Percentiles rank a stretch among this genome's conserved stretches.
phyloP scores from a whole-genome alignment of 1,140 invertebrate species.

The Drosophila melanogaster region DNA sequence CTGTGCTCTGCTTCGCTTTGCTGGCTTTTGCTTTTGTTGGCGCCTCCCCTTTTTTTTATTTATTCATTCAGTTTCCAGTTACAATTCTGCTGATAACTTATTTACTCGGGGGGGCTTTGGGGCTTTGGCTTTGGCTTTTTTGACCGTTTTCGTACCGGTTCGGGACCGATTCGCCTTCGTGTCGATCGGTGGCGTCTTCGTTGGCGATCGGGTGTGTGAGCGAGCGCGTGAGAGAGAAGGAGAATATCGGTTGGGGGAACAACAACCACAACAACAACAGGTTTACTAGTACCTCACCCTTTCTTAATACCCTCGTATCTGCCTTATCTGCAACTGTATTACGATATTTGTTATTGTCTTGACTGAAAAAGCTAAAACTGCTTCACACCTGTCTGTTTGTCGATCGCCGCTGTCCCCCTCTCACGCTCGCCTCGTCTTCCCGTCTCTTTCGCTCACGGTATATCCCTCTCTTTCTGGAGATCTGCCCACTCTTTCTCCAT shows the following conservation, averaged over 20 bases:
- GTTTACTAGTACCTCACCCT: constrained; percentile 44
- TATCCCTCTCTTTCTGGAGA: neutral
- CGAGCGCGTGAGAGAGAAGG: constrained; percentile 23
- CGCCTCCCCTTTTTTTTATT: constrained; percentile 77
- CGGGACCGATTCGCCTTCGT: constrained; percentile 17
- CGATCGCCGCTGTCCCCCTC: constrained; percentile 6
- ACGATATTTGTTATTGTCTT: constrained; percentile 68
- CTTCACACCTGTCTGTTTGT: constrained; percentile 66
- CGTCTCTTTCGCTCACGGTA: constrained; percentile 8
- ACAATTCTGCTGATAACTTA: constrained; percentile 80
- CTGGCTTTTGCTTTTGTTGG: constrained; percentile 57
- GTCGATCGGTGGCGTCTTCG: constrained; percentile 37
- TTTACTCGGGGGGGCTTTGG: constrained; percentile 73
- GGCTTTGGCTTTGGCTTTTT: constrained; percentile 40
- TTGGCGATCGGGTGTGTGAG: constrained; percentile 25
- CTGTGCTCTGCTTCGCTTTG: constrained; percentile 31
- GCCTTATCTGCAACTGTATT: constrained; percentile 64
- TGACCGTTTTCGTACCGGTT: constrained; percentile 16
- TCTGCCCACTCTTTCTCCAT: constrained; percentile 27
- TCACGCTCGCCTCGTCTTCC: neutral
- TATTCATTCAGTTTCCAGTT: constrained; percentile 74
- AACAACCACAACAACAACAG: constrained; percentile 36
- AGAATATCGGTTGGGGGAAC: constrained; percentile 22
- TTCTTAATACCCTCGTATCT: neutral
- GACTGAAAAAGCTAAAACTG: constrained; percentile 46